Conservation (phyloP, 2,797 vertebrate genomes). For the Phoxinus dragarum region DNA sequence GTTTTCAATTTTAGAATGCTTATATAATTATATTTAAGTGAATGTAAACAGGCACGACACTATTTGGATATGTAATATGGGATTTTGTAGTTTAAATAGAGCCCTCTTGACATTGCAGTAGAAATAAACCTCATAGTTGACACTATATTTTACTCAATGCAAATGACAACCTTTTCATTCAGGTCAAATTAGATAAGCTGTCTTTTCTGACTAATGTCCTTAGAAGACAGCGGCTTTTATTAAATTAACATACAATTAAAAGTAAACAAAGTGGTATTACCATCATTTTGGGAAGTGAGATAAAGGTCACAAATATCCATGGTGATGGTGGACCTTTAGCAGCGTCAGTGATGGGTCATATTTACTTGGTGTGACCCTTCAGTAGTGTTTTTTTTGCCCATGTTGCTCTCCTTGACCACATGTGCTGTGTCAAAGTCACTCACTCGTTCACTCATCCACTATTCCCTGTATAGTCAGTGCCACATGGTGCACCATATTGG, state of each 20-base stretch:
- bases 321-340: not conserved
- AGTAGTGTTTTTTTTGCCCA: not conserved
- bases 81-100: not conserved
- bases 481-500: conserved; percentile 42
- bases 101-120: not conserved
- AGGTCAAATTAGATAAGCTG: not conserved
- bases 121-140: not conserved
- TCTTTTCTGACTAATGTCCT: not conserved
- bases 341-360: not conserved
- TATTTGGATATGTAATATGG: not conserved
- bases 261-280: not conserved
- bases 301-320: not conserved
- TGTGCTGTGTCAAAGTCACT: conserved; percentile 24
- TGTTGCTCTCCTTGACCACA: conserved; percentile 15
- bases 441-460: conserved; percentile 10
- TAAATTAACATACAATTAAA: not conserved
- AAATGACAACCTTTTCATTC: not conserved
- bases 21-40: not conserved
- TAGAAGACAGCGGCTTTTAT: not conserved
- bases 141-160: conserved; percentile 1
- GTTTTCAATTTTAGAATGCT: not conserved
- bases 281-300: not conserved
- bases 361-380: not conserved
- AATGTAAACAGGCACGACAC: not conserved
- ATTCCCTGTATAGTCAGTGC: conserved; percentile 19